Evolutionary conservation across 2,888 invertebrate genomes (phyloP).

Genomic region (Lasioglossum malachurum): DNA sequence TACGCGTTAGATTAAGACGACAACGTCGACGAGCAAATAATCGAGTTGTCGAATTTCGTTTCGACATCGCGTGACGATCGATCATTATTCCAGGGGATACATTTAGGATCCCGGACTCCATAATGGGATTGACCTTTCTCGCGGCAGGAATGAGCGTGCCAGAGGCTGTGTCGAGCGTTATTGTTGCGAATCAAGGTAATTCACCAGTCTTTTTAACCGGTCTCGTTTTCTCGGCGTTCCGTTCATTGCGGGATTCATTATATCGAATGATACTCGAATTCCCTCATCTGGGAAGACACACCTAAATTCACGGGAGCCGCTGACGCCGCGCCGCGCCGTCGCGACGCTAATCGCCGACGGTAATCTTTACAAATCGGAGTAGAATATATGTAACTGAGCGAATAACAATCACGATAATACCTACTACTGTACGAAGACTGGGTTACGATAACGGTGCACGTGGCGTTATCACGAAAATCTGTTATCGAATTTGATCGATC

Average conservation of each 20-base stretch:
- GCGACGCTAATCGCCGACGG: neutral
- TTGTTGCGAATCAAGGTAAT: conserved; percentile 92
- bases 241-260: conserved; percentile 11
- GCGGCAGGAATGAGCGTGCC: conserved; percentile 95
- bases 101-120: conserved; percentile 92
- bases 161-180: conserved; percentile 94
- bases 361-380: neutral
- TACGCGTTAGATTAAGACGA: neutral
- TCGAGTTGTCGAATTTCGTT: neutral
- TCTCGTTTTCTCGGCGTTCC: neutral
- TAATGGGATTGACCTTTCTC: conserved; percentile 93
- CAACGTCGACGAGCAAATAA: neutral
- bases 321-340: neutral
- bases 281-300: neutral
- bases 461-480: conserved; percentile 1
- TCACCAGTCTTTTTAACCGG: conserved; percentile 1
- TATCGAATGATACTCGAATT: neutral
- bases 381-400: conserved; percentile 9
- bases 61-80: conserved; percentile 36
- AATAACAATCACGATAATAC: conserved; percentile 38
- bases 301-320: neutral
- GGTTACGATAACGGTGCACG: conserved; percentile 15
- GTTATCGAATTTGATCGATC: conserved; percentile 37
- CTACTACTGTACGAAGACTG: conserved; percentile 13
- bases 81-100: conserved; percentile 88